phyloP scores from a whole-genome alignment of 1,140 invertebrate genomes.

The Reticulitermes speratus region DNA sequence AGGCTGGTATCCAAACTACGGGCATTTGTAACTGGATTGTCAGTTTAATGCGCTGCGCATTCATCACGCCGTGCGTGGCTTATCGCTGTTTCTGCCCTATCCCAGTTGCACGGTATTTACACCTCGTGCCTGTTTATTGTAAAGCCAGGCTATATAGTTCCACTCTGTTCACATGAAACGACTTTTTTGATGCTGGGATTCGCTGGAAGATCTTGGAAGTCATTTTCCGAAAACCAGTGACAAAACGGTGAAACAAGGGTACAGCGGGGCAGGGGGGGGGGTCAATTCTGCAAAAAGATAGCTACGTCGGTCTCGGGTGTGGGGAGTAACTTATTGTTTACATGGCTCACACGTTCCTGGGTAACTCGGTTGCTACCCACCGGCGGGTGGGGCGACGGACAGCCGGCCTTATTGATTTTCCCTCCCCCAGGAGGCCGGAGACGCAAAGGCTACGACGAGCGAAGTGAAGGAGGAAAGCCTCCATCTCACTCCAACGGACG shows the following conservation, averaged over 20 bases:
- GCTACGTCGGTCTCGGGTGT: background rate
- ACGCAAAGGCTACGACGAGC: background rate
- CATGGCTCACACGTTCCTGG: background rate
- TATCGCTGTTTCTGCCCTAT: background rate
- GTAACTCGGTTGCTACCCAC: background rate
- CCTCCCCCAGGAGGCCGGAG: conserved; percentile 10
- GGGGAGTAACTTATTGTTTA: conserved; percentile 1
- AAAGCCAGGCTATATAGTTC: no score
- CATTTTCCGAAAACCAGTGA: background rate
- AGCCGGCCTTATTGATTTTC: conserved; percentile 27
- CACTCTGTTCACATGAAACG: background rate
- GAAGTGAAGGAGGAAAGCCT: conserved; percentile 18
- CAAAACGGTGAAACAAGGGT: no score
- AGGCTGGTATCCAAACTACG: background rate
- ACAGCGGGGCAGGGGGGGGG: background rate
- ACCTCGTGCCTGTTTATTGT: background rate
- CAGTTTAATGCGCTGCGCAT: background rate
- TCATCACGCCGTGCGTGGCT: background rate
- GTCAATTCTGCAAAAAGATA: background rate
- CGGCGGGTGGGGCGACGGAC: background rate
- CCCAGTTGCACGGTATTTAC: background rate
- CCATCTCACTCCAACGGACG: background rate
- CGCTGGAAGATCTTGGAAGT: background rate
- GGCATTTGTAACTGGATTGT: background rate
- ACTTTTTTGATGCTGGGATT: background rate